Conservation (phyloP, 1,140 invertebrate species). For the Aphaenogaster ashmeadi region DNA sequence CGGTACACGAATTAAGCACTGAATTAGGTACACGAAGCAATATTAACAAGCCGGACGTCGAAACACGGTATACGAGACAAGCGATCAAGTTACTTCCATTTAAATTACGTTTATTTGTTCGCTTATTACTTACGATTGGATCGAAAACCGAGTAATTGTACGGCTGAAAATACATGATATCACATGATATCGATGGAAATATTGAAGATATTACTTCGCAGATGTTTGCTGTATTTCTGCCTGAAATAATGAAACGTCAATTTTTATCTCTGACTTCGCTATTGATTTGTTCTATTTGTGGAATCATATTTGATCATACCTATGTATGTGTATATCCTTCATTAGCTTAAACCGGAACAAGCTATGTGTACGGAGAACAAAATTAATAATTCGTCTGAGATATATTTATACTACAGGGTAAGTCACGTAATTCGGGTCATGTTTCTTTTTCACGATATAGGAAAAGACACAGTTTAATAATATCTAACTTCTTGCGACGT, state of each 20-base stretch:
- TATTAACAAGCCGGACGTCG: conserved; percentile 14
- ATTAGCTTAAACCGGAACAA: background rate
- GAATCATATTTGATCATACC: background rate
- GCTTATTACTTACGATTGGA: conserved; percentile 16
- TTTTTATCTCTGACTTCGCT: background rate
- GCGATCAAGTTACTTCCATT: conserved; percentile 5
- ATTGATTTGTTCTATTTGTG: conserved; percentile 29
- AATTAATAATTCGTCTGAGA: conserved; percentile 2
- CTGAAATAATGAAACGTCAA: conserved; percentile 7
- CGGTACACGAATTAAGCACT: conserved; percentile 10
- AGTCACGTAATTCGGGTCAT: background rate
- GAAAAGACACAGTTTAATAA: background rate
- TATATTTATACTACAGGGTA: background rate
- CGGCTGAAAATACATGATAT: background rate
- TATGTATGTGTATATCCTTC: background rate
- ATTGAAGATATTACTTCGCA: background rate
- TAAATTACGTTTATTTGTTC: conserved; percentile 14
- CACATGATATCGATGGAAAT: background rate
- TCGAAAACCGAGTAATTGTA: background rate
- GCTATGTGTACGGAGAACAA: background rate
- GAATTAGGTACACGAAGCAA: conserved; percentile 2
- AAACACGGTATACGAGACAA: background rate
- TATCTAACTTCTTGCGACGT: background rate
- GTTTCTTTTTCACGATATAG: background rate
- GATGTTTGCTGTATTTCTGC: background rate